Base-by-base conservation (phyloP, 2,888 invertebrate genomes). In the Hyles lineata region DNA sequence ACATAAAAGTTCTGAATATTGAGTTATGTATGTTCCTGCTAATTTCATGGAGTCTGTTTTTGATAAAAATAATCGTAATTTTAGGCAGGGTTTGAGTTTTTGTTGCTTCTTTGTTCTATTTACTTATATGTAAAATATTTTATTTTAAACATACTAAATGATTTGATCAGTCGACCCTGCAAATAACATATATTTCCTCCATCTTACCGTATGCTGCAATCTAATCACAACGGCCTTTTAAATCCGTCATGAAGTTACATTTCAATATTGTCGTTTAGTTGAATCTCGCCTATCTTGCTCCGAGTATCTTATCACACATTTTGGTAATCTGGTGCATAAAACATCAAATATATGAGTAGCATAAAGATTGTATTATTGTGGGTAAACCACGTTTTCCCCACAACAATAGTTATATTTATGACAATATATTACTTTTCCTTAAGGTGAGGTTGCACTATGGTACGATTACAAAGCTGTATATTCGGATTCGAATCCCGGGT, bases 211-310 rank as follows among this genome's bases (percentile, higher is more conserved):
- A 55, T n/a, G 6, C 55, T 17, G n/a, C n/a, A n/a, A 55, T 55
- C 55, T 55, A 55, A 55, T 55, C 55, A 43, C 43, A 43, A 43
- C 43, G 43, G 15, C 43, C 43, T 43, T 43, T 15, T 15, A 43
- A 55, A 55, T 55, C 55, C n/a, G 55, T 55, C 55, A 55, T 55
- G n/a, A 5, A 29, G 29, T 29, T 55, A 55, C 43, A 43, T n/a
- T 55, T 55, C 55, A 55, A 55, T 55, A 55, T 6, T 15, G 55
- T 7, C n/a, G n/a, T 55, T 55, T 8, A 55, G 55, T n/a, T n/a
- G 55, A 19, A 55, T n/a, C 55, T n/a, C 55, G n/a, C n/a, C n/a
- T 55, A 55, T 55, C 55, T n/a, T 55, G n/a, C 55, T 55, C 55
- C 55, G n/a, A 55, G 55, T 55, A 55, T 55, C 55, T 55, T 55